A percentile compares a stretch with the other conserved stretches of the same genome.
phyloP scores from a whole-genome alignment of 2,888 invertebrate genomes.

The Steromphala cineraria region DNA sequence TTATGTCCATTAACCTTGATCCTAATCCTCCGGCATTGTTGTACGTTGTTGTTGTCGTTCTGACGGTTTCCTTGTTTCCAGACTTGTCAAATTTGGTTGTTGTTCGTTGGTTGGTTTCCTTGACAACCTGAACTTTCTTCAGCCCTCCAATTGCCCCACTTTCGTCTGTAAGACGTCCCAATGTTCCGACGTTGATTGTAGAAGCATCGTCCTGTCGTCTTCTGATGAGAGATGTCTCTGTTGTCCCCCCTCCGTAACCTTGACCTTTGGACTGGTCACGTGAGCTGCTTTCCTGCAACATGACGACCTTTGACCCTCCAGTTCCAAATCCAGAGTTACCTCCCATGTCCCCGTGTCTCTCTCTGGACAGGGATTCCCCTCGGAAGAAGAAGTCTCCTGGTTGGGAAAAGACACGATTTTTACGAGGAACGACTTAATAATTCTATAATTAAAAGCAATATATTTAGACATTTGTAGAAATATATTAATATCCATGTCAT shows the following conservation, averaged over 20 bases:
- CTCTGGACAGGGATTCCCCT: not conserved
- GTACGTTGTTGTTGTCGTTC: conserved; percentile 5
- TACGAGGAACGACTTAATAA: too few relatives aligned
- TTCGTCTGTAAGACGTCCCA: not conserved
- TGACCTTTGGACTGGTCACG: not conserved
- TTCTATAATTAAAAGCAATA: too few relatives aligned
- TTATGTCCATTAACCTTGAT: not conserved
- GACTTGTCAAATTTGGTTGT: conserved; percentile 1
- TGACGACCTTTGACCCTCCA: not conserved
- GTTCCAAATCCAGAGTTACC: not conserved
- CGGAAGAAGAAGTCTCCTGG: not conserved
- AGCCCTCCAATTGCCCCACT: not conserved
- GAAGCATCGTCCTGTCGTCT: not conserved
- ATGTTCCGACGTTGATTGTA: not conserved
- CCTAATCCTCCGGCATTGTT: not conserved
- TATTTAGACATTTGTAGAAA: too few relatives aligned
- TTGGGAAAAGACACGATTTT: too few relatives aligned
- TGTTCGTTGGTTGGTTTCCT: conserved; percentile 4
- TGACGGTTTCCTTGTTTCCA: not conserved
- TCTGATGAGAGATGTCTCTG: not conserved
- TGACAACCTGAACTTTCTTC: conserved; percentile 15
- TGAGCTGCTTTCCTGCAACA: not conserved
- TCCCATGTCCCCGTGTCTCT: not conserved
- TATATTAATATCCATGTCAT: too few relatives aligned
- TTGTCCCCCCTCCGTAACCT: not conserved